phyloP scores from a whole-genome alignment of 2,797 vertebrate genomes.

The Microchirus variegatus region DNA sequence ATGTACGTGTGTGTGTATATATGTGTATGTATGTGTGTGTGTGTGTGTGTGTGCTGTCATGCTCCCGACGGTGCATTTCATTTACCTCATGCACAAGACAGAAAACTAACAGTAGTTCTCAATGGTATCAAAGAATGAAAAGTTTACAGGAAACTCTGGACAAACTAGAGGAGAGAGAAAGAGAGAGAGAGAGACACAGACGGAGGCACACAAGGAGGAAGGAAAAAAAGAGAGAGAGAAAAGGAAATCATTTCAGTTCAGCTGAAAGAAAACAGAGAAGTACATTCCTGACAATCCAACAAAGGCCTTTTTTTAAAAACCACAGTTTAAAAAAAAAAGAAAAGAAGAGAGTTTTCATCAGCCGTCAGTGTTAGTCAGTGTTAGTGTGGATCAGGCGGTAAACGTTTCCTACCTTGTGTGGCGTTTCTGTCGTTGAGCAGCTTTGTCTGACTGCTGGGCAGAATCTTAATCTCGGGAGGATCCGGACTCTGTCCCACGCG shows the following conservation, averaged over 20 bases:
- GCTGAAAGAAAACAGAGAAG: constrained; percentile 49
- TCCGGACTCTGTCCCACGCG: constrained; percentile 84
- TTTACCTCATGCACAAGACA: constrained; percentile 78
- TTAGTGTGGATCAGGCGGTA: constrained; percentile 10
- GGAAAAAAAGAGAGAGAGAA: constrained; percentile 58
- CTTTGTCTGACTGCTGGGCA: constrained; percentile 90
- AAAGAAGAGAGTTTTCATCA: neutral
- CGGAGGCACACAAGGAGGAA: constrained; percentile 54
- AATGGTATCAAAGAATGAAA: constrained; percentile 86
- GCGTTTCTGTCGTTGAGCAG: constrained; percentile 85
- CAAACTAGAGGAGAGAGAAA: constrained; percentile 36
- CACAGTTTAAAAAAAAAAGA: constrained; percentile 2
- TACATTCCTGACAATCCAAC: constrained; percentile 25
- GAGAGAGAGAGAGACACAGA: constrained; percentile 38
- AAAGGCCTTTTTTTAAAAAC: neutral
- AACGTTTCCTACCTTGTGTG: constrained; percentile 72
- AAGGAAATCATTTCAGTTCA: constrained; percentile 69
- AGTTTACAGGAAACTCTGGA: constrained; percentile 82
- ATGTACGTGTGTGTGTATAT: constrained; percentile 11
- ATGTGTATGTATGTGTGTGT: constrained; percentile 12
- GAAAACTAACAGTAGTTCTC: constrained; percentile 82
- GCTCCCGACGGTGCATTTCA: constrained; percentile 27
- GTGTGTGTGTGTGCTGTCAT: constrained; percentile 26
- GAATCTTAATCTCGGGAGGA: constrained; percentile 83
- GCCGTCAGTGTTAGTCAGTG: neutral